phyloP scores from a whole-genome alignment of 2,888 invertebrate genomes.

The Clitarchus hookeri region DNA sequence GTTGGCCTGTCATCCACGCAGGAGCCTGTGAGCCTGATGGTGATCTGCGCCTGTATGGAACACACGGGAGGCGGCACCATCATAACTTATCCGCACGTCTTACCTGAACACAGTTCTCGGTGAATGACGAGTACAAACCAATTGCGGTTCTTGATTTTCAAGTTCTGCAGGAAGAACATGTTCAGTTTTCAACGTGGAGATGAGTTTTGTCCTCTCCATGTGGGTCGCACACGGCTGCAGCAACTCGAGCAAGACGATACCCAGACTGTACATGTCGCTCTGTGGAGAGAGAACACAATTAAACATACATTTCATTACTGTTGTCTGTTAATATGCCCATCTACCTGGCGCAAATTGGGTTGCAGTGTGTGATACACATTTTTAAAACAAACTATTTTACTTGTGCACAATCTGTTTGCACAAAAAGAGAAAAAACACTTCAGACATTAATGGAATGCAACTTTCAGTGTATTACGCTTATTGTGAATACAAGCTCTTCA shows the following conservation, averaged over 20 bases:
- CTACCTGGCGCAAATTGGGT: no score
- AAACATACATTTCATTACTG: not conserved
- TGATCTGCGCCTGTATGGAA: constrained; percentile 58
- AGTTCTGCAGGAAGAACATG: constrained; percentile 60
- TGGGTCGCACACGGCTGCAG: constrained; percentile 72
- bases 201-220: constrained; percentile 75
- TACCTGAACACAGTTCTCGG: no score
- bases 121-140: constrained; percentile 50
- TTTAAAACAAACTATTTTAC: no score
- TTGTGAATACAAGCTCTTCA: no score
- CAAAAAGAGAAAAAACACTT: no score
- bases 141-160: constrained; percentile 59
- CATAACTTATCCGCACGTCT: no score
- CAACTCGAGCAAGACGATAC: constrained; percentile 78
- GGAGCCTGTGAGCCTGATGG: constrained; percentile 62
- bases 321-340: no score
- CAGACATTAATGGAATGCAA: no score
- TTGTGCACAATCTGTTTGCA: no score
- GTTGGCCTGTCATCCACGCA: constrained; percentile 63
- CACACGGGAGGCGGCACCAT: no score
- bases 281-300: constrained; percentile 50
- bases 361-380: no score
- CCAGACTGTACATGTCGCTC: constrained; percentile 85
- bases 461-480: no score
- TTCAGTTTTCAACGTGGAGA: constrained; percentile 65